Conservation (phyloP, 1,140 invertebrate genomes). For the Bombus haemorrhoidalis region DNA sequence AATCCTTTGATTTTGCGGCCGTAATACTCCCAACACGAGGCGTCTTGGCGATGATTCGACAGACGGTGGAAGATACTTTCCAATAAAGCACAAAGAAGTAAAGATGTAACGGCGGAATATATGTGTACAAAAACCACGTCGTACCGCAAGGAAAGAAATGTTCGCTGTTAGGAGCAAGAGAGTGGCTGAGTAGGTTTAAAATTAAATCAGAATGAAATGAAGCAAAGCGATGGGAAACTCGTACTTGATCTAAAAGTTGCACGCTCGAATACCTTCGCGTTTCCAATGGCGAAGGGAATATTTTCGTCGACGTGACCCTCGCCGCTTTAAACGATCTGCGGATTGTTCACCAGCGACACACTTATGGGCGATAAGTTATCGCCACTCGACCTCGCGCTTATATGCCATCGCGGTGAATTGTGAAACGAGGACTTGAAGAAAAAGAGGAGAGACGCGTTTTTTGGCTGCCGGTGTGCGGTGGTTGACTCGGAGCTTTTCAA, state of each 20-base stretch:
- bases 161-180: not conserved
- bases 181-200: not conserved
- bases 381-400: not conserved
- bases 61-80: not conserved
- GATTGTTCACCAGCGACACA: not conserved
- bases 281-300: not conserved
- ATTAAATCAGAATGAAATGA: slow-evolving; percentile 2
- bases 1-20: slow-evolving; percentile 38
- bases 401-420: not conserved
- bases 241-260: slow-evolving; percentile 17
- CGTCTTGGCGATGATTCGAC: not conserved
- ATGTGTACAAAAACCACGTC: not conserved
- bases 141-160: not conserved
- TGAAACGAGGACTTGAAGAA: not conserved
- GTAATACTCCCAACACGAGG: not conserved
- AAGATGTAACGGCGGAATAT: too few relatives aligned
- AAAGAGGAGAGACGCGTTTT: not conserved
- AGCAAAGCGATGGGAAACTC: not conserved
- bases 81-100: not conserved
- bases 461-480: not conserved
- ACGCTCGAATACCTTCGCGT: not conserved
- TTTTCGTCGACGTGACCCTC: not conserved
- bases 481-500: slow-evolving; percentile 21
- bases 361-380: not conserved
- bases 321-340: not conserved